Base-by-base conservation (phyloP, 2,797 vertebrate species). In the Falco berigora region DNA sequence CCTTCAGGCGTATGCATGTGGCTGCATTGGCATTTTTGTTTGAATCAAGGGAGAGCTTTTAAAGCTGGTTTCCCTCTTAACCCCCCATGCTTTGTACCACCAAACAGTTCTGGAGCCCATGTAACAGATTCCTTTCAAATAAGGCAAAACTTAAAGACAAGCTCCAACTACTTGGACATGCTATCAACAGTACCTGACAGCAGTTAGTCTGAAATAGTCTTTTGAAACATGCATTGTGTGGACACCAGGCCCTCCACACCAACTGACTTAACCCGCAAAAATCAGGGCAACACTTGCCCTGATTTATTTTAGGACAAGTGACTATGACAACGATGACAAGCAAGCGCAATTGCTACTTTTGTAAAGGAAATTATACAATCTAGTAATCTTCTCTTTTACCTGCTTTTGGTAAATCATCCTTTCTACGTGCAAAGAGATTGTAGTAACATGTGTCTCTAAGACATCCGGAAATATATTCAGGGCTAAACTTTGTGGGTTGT, bases 361-460 rank as follows among this genome's bases (percentile, higher is more conserved):
- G 47, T 75, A 38, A 93, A 80, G 40, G 30, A 59, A 88, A 40
- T 69, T 2, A 52, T 4, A 84, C 19, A 78, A 66, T 71, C 46
- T 28, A 23, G 36, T 77, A 32, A 77, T 46, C 9, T 53, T n/a
- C 14, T 18, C 20, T 73, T 64, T 95, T 96, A 98, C 98, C 98
- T 98, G 98, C 95, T 27, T 98, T 98, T 3, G 96, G 98, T 38
- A 97, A 95, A 85, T 98, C 98, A 90, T 98, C 97, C 9, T 98
- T 98, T 77, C 98, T 98, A 30, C 78, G 55, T 80, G 98, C 98
- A 91, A 99, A 99, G 23, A 99, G 97, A 64, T 95, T 98, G 92
- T 98, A 99, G 12, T 98, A 98, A 72, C 97, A 98, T 46, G 36
- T 24, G 94, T 98, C 96, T 99, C 98, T 94, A 98, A 96, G 72